phyloP scores from a whole-genome alignment of 2,797 vertebrate species.

The Alca torda region DNA sequence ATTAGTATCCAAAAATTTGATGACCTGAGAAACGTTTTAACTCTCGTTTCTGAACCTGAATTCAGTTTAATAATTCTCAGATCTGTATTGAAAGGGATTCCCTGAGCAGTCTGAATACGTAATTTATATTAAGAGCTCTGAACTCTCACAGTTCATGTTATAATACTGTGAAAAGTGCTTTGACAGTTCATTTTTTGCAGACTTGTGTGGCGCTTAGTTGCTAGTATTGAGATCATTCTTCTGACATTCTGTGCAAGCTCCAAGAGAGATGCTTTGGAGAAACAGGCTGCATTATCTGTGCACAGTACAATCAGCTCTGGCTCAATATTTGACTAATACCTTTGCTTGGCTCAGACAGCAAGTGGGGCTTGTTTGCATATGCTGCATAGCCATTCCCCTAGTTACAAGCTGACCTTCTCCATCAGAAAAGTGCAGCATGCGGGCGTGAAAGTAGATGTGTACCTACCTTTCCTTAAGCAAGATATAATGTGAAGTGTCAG shows the following conservation, averaged over 20 bases:
- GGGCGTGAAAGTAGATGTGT: not conserved
- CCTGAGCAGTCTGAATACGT: not conserved
- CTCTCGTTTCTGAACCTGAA: not conserved
- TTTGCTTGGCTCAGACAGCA: not conserved
- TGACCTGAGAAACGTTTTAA: not conserved
- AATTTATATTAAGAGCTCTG: not conserved
- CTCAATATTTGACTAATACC: not conserved
- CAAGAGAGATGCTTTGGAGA: not conserved
- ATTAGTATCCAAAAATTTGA: not conserved
- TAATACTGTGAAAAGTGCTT: not conserved
- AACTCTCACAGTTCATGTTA: not conserved
- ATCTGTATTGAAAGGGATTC: not conserved
- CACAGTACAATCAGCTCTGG: not conserved
- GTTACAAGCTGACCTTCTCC: not conserved
- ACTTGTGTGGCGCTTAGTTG: not conserved
- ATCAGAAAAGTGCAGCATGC: not conserved
- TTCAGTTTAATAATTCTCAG: not conserved
- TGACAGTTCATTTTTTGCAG: not conserved
- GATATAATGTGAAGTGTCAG: not conserved
- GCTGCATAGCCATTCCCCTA: not conserved
- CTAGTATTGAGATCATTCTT: not conserved
- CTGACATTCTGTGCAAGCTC: not conserved
- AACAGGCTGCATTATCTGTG: not conserved
- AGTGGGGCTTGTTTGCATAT: not conserved
- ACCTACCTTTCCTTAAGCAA: not conserved